Conservation (phyloP, 1,140 invertebrate genomes). For the Drosophila parabipectinata region DNA sequence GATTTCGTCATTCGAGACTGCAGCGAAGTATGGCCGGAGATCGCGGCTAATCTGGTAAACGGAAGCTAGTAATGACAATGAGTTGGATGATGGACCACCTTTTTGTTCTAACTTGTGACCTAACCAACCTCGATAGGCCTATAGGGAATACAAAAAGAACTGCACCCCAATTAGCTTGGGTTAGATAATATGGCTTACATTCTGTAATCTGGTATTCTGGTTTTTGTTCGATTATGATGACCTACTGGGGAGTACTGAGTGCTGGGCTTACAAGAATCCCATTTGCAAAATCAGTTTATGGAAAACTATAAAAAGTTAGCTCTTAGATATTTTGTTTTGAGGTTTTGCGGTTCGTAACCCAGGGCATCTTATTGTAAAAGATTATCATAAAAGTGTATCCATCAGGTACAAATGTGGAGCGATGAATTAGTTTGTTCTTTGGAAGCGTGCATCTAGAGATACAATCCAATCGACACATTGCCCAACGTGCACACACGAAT, state of each 20-base stretch:
- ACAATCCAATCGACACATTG: conserved; percentile 43
- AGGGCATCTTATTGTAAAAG: too few relatives aligned
- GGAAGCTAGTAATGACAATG: conserved; percentile 30
- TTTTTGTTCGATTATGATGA: neutral
- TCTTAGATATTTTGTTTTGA: neutral
- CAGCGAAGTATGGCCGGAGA: neutral
- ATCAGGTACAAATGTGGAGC: neutral
- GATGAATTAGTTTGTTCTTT: conserved; percentile 14
- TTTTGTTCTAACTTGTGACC: conserved; percentile 31
- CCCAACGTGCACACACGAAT: conserved; percentile 27
- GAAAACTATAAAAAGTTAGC: neutral
- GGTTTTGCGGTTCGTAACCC: neutral
- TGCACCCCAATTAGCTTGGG: conserved; percentile 18
- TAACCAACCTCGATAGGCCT: conserved; percentile 18
- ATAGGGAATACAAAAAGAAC: neutral
- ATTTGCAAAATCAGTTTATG: neutral
- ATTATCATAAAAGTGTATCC: too few relatives aligned
- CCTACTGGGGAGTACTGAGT: neutral
- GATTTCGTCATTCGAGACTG: conserved; percentile 45
- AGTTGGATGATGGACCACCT: conserved; percentile 19
- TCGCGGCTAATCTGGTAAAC: conserved; percentile 24
- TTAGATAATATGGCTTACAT: conserved; percentile 11
- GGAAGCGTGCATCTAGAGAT: conserved; percentile 12
- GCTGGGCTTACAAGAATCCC: neutral
- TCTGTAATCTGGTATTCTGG: conserved; percentile 8